Base-by-base conservation (phyloP, 2,113 vertebrate species). In the Etheostoma cragini region DNA sequence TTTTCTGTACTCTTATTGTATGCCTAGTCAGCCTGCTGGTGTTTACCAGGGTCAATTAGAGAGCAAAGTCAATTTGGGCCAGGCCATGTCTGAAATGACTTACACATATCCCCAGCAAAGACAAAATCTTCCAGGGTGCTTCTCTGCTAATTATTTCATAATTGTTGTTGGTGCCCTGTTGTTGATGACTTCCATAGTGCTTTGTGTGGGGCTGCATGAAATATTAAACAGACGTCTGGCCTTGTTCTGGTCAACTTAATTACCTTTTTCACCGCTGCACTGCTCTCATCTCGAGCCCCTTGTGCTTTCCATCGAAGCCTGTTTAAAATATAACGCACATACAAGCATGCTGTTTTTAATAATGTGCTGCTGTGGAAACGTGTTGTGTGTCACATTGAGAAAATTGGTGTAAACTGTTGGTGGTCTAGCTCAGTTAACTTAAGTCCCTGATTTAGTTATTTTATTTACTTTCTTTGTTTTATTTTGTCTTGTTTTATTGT, bases 171-270 rank as follows among this genome's bases (percentile, higher is more conserved):
- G 74, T 90, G 82, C 83, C 88, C 83, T 87, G 82, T 89, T 92
- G 89, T 91, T 88, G 77, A 82, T 91, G 81, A 54, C 83, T 71
- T 94, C 80, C 79, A 68, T 61, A 8, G 81, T 45, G 70, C 85
- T 84, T 88, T 84, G 74, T 89, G 83, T 82, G 70, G 72, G 72
- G 70, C 83, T 68, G 80, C 76, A 90, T 90, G 68, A 90, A 93
- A 93, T 93, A 94, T 94, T 94, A 92, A 92, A 87, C 80, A 89
- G 87, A 78, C 47, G 56, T 21, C 87, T 78, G 26, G 73, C 78
- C 81, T 92, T 81, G 86, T 91, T 92, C 81, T 87, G 89, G 90
- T 94, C 91, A 90, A 83, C 90, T 93, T 94, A 94, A 95, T 95
- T 93, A 94, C 85, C 76, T 90, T 92, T 91, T 88, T 89, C 68